Evolutionary conservation across 2,888 invertebrate species (phyloP), one percentile per base, ranked within the genome.

Genomic region (Melanophora roralis): DNA sequence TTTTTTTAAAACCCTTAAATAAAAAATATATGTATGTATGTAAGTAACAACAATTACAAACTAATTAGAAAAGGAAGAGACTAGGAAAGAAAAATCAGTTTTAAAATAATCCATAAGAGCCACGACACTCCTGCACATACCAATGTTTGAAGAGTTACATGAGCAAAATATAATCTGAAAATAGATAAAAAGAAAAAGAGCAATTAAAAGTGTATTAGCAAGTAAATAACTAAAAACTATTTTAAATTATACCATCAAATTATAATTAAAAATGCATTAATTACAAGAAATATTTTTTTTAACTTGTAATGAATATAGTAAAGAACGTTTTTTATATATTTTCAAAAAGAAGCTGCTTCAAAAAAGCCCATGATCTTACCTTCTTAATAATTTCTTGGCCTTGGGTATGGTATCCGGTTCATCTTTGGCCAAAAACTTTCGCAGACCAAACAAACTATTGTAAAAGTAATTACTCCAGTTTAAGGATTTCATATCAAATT

Each of bases 341-440:
- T n/a, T n/a, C n/a, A n/a, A n/a, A n/a, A n/a, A n/a, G n/a, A n/a
- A n/a, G n/a, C n/a, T n/a, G n/a, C n/a, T n/a, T n/a, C n/a, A n/a
- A n/a, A n/a, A n/a, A n/a, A n/a, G n/a, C n/a, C n/a, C n/a, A n/a
- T n/a, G n/a, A 27, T 67, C 47, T 87, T 86, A 94, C 94, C 92
- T 93, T 86, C 89, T 91, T 89, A 92, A 90, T 84, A 92, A 91
- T 60, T 91, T 91, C 83, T 91, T 91, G 49, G 94, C 94, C 5
- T 91, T 91, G 6, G 93, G 92, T 60, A 96, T 88, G 0, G 93
- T 93, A 67, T 92, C 92, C 12, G 94, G 92, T 78, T 93, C 92
- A 82, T 97, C 97, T 86, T 96, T 96, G 83, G 96, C 92, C 65
- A 97, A 88, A 87, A 94, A 95, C 64, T 92, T 89, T 71, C 96